Percentiles rank a stretch among this genome's conserved stretches.
These are phyloP conservation scores for Camponotus vicinus DNA, from an alignment of 1,140 invertebrate genomes.

Conservation along the genomic window DNA sequence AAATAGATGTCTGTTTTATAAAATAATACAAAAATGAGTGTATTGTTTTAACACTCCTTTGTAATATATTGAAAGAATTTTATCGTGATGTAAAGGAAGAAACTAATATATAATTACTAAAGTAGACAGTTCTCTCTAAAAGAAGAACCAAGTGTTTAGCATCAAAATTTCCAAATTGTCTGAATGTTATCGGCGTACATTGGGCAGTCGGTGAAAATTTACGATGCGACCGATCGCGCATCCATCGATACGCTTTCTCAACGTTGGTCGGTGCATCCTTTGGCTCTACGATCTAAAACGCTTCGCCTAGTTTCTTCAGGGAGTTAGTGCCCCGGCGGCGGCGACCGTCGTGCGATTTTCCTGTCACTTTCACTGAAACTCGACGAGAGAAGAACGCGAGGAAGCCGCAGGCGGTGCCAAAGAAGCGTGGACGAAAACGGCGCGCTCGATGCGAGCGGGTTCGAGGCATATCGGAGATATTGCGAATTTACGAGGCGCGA, in stretches of 20 bases:
- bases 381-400: conserved; percentile 8
- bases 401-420: conserved; percentile 24
- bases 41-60: too few relatives aligned
- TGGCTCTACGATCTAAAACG: conserved; percentile 38
- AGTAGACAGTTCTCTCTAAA: neutral
- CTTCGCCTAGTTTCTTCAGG: conserved; percentile 55
- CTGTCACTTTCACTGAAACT: conserved; percentile 66
- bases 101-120: neutral
- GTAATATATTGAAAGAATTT: too few relatives aligned
- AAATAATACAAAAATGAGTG: too few relatives aligned
- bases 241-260: conserved; percentile 75
- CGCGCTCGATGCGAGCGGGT: neutral
- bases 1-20: too few relatives aligned
- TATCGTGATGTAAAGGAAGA: neutral
- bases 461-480: conserved; percentile 35
- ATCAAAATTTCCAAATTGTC: conserved; percentile 5
- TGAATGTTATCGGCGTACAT: neutral
- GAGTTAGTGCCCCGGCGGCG: conserved; percentile 31
- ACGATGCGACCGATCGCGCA: conserved; percentile 54
- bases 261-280: conserved; percentile 32
- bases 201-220: conserved; percentile 13
- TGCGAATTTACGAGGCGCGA: conserved; percentile 37
- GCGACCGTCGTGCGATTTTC: conserved; percentile 54
- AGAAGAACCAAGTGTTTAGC: neutral
- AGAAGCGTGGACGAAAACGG: conserved; percentile 32